Conservation (phyloP, 2,888 invertebrate genomes). For the Cataglyphis cursor region DNA sequence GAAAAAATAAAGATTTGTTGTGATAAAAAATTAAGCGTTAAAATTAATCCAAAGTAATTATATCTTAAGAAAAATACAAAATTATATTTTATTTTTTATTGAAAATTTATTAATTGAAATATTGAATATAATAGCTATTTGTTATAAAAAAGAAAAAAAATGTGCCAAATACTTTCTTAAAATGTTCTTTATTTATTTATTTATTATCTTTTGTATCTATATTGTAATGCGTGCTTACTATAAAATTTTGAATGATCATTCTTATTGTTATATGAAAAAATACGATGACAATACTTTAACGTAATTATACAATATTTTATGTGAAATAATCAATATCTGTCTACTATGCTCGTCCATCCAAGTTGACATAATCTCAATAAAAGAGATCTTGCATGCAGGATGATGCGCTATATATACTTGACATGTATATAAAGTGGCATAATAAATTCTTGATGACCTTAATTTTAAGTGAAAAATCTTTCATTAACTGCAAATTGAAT, state of each 20-base stretch:
- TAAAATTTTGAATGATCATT: background rate
- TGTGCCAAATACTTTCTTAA: background rate
- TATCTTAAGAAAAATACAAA: background rate
- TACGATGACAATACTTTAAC: background rate
- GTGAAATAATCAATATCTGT: conserved; percentile 15
- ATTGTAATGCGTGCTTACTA: background rate
- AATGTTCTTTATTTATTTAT: background rate
- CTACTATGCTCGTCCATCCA: background rate
- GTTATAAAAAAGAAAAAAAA: too few relatives aligned
- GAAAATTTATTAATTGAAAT: background rate
- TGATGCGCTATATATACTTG: too few relatives aligned
- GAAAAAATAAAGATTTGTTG: too few relatives aligned
- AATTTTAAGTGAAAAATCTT: background rate
- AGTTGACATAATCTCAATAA: conserved; percentile 4
- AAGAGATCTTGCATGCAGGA: background rate
- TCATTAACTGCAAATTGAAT: background rate
- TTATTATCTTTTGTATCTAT: too few relatives aligned
- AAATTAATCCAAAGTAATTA: background rate
- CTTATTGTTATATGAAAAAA: too few relatives aligned
- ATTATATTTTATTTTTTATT: background rate
- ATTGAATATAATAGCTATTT: too few relatives aligned
- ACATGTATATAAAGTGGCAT: background rate
- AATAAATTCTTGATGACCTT: background rate
- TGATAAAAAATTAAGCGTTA: background rate
- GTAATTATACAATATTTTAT: background rate